Percentiles rank a stretch among this genome's conserved stretches.
These are phyloP conservation scores for Spilosoma lubricipeda DNA, from an alignment of 2,888 invertebrate genomes.

Conservation along the genomic window DNA sequence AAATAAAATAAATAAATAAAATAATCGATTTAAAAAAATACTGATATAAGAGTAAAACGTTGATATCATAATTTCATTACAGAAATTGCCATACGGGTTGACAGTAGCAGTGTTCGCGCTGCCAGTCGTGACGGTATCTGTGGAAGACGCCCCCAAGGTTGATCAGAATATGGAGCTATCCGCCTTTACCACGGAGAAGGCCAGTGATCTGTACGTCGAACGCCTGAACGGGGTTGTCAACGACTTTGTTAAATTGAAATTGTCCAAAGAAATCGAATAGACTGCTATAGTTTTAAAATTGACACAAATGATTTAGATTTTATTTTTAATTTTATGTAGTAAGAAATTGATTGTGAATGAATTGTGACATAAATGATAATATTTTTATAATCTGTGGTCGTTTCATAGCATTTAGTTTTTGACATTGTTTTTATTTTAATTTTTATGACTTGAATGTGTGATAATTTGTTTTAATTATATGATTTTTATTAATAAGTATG, in stretches of 20 bases:
- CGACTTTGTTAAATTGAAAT: constrained; percentile 63
- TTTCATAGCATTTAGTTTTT: neutral
- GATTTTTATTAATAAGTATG: neutral
- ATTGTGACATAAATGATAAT: neutral
- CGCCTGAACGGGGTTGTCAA: constrained; percentile 66
- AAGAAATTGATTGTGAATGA: neutral
- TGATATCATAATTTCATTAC: constrained; percentile 24
- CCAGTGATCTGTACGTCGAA: constrained; percentile 56
- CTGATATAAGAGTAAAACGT: too few relatives aligned
- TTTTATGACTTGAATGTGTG: neutral
- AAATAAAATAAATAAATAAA: too few relatives aligned
- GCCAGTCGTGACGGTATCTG: constrained; percentile 60
- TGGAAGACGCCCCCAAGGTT: constrained; percentile 56
- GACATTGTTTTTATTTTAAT: neutral
- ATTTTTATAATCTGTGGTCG: neutral
- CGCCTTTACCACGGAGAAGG: constrained; percentile 49
- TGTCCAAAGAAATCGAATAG: constrained; percentile 38
- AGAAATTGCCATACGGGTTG: constrained; percentile 64
- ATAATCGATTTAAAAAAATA: too few relatives aligned
- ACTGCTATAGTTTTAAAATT: neutral
- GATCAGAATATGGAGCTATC: constrained; percentile 44
- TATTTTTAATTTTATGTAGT: neutral
- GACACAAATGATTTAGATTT: neutral
- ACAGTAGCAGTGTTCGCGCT: constrained; percentile 54
- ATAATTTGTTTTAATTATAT: neutral